Evolutionary conservation across 2,797 vertebrate genomes (phyloP), one percentile per base, ranked within the genome.

Genomic region (Hypotaenidia okinawae): DNA sequence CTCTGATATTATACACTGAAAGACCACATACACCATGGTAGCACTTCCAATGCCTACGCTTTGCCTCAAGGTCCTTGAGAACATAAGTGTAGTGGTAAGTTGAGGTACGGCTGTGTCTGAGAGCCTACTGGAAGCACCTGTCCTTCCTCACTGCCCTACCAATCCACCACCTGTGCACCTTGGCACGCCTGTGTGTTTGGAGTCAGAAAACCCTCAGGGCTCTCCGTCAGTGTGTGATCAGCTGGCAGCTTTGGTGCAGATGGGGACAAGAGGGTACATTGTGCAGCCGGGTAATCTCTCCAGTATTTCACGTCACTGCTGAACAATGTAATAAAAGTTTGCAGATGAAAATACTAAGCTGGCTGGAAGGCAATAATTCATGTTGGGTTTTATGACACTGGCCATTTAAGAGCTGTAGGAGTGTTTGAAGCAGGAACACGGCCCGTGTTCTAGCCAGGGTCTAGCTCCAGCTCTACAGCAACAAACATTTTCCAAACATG

Each of bases 271-370:
- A 84, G 78, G 84, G 87, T 61, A 63, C 87, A 69, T 74, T 84
- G 86, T 93, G 84, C 84, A 92, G 88, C 74, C 39, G 13, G 76
- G 89, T 54, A 89, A 87, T 82, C 92, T 91, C 83, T 49, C 87
- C 89, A 74, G 77, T 95, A 95, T 97, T 97, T 97, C 96, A 96
- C 49, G 2, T 90, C 94, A 89, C 93, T 59, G 78, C 83, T 73
- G 84, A 97, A 91, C 96, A 96, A 95, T 90, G 83, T 86, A 93
- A 96, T 98, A 96, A 97, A 97, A 97, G 85, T 94, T 95, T 94
- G 95, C 75, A 96, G 95, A 97, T 96, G 89, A 95, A 97, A 98
- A 96, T 92, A 91, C 97, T 96, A 93, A 96, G 84, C 89, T 93
- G 69, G 78, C 87, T 95, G 89, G 62, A 92, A 94, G 92, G 96